Evolutionary conservation across 2,888 invertebrate species (phyloP), one percentile per base, ranked within the genome.

Genomic region (Schrankia costaestrigalis): DNA sequence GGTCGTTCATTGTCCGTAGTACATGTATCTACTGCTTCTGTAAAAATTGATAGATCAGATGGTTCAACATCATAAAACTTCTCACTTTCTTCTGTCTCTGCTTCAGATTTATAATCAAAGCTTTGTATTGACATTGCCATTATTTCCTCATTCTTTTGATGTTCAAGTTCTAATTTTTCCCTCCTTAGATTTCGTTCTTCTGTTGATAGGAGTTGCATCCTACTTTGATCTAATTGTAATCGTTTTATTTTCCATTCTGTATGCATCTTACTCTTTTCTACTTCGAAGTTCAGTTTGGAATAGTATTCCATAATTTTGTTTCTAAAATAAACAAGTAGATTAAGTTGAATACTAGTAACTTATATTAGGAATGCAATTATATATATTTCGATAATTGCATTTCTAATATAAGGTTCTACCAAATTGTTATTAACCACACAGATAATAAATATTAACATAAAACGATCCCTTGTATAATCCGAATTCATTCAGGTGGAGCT

Each of bases 271-370:
- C 90, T 88, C 48, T 85, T 89, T 38, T 91, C 90, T 0, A 90
- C 89, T 54, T 90, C 89, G 63, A 88, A 87, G 19, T 89, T 90
- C 23, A 93, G 63, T 56, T 91, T 89, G n/a, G 90, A 86, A 54
- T 93, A 93, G 63, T 92, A 92, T 53, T 90, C 89, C 58, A 90
- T 84, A 51, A 91, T 86, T 69, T 90, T 89, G 36, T 81, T 80
- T 26, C 92, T 92, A 50, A 18, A 84, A 86, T 28, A 41, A 7
- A 23, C n/a, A 21, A 13, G 11, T 13, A 11, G 6, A 19, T 14
- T 9, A 23, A 10, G 13, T 13, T 12, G 7, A 24, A 11, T 11
- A 25, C 9, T 25, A 10, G n/a, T 13, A 12, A 12, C 11, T 24
- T 11, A n/a, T 24, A 11, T 5, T 11, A 11, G 5, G 11, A 24